phyloP scores from a whole-genome alignment of 1,140 invertebrate species.

The Caerostris extrusa region DNA sequence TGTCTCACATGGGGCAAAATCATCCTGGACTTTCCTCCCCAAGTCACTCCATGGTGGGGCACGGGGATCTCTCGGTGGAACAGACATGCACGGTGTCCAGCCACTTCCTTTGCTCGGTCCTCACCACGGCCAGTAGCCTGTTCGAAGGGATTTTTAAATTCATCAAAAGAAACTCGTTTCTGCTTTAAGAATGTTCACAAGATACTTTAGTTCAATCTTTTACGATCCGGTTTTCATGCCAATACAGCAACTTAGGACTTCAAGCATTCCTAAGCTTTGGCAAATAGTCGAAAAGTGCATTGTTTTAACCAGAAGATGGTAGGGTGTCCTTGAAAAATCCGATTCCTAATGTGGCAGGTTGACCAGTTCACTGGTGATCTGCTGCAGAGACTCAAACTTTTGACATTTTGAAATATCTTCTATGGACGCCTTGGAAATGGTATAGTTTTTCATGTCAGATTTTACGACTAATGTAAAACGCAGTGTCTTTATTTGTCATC shows the following conservation, averaged over 20 bases:
- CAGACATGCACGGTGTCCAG: constrained; percentile 77
- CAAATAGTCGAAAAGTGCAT: constrained; percentile 71
- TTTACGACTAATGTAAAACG: neutral
- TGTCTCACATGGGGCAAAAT: constrained; percentile 77
- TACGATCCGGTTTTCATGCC: neutral
- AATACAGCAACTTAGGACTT: constrained; percentile 39
- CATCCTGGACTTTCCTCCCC: constrained; percentile 77
- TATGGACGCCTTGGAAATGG: neutral
- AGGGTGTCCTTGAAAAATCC: neutral
- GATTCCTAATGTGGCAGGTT: constrained; percentile 28
- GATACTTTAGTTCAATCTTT: constrained; percentile 61
- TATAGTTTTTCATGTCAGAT: neutral
- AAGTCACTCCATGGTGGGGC: constrained; percentile 76
- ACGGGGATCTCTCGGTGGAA: constrained; percentile 75
- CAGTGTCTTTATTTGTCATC: neutral
- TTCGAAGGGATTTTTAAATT: constrained; percentile 76
- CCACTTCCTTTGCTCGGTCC: constrained; percentile 77
- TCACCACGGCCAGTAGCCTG: constrained; percentile 77
- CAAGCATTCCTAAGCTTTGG: constrained; percentile 48
- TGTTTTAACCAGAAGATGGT: neutral
- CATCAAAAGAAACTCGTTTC: constrained; percentile 47
- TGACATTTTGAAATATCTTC: constrained; percentile 24
- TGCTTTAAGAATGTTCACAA: constrained; percentile 35
- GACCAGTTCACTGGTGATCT: neutral
- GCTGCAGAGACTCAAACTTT: constrained; percentile 30